These are phyloP conservation scores for Tapirus terrestris DNA, from an alignment of 2,113 vertebrate species.

Conservation along the genomic window DNA sequence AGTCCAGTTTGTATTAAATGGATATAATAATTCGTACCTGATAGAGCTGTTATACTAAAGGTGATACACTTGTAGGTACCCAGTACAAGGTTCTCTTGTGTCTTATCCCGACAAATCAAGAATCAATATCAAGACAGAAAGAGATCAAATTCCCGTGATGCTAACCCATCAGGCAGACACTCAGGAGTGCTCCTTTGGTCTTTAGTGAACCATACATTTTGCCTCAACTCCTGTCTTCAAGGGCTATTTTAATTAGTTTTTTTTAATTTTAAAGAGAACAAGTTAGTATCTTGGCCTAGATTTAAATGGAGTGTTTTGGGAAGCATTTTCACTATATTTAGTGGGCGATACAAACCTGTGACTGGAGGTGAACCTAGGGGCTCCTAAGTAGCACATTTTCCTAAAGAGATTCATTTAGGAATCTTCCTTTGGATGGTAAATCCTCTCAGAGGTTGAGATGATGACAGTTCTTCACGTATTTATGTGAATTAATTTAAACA, in stretches of 20 bases:
- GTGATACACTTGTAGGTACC: background rate
- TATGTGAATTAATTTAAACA: background rate
- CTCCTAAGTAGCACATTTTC: background rate
- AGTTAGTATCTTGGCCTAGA: background rate
- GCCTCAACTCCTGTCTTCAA: background rate
- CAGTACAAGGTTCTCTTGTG: background rate
- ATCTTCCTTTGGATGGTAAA: background rate
- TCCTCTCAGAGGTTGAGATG: constrained; percentile 12
- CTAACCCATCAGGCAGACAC: background rate
- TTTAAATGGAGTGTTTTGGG: background rate
- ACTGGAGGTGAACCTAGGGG: background rate
- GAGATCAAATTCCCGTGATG: background rate
- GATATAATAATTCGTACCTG: background rate
- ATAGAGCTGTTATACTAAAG: background rate
- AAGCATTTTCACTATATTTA: background rate
- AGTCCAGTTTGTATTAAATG: background rate
- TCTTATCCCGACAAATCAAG: background rate
- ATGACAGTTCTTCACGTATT: background rate
- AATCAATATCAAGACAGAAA: background rate
- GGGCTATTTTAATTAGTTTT: background rate
- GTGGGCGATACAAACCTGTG: background rate
- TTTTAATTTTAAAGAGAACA: background rate
- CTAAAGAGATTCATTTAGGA: background rate
- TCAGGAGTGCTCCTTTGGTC: background rate
- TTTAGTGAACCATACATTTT: background rate